A percentile compares a stretch with the other conserved stretches of the same genome.
Evolutionary conservation across 2,797 vertebrate genomes (phyloP).

Genomic region (Adelosebastes latens): DNA sequence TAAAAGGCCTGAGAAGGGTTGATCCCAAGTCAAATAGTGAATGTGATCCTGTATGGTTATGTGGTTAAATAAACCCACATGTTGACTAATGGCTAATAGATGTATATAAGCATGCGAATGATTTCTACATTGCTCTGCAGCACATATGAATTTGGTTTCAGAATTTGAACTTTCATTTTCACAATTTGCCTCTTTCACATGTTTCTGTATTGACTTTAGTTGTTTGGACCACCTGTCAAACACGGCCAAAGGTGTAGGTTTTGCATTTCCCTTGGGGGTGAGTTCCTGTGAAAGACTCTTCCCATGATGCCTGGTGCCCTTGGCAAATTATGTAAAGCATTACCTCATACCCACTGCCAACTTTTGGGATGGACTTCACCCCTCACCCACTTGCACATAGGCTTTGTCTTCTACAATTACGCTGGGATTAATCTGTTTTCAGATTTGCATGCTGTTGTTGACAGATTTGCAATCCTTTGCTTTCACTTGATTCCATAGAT

Average conservation of each 20-base stretch:
- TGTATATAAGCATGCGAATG: not conserved
- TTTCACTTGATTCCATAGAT: constrained; percentile 52
- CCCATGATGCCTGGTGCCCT: constrained; percentile 48
- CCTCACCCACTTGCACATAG: constrained; percentile 45
- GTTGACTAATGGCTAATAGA: not conserved
- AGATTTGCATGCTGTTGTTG: constrained; percentile 58
- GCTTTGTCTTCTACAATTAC: constrained; percentile 62
- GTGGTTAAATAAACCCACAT: constrained; percentile 30
- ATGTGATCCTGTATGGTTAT: constrained; percentile 29
- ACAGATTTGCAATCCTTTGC: constrained; percentile 43
- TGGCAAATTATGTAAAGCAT: constrained; percentile 77
- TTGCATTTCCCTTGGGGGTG: constrained; percentile 66
- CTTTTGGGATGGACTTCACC: constrained; percentile 43
- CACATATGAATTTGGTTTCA: not conserved
- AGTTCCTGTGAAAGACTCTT: constrained; percentile 58
- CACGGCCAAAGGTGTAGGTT: constrained; percentile 43
- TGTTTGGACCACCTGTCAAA: constrained; percentile 42
- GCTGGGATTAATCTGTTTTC: constrained; percentile 55
- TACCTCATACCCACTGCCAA: constrained; percentile 68
- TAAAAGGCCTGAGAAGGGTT: constrained; percentile 14
- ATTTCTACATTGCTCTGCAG: not conserved
- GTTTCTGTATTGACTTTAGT: constrained; percentile 15
- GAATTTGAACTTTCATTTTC: not conserved
- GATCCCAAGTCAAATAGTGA: constrained; percentile 33
- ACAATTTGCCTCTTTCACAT: not conserved